These are phyloP conservation scores for Tricholauxania praeusta DNA, from an alignment of 2,888 invertebrate genomes.

Conservation along the genomic window DNA sequence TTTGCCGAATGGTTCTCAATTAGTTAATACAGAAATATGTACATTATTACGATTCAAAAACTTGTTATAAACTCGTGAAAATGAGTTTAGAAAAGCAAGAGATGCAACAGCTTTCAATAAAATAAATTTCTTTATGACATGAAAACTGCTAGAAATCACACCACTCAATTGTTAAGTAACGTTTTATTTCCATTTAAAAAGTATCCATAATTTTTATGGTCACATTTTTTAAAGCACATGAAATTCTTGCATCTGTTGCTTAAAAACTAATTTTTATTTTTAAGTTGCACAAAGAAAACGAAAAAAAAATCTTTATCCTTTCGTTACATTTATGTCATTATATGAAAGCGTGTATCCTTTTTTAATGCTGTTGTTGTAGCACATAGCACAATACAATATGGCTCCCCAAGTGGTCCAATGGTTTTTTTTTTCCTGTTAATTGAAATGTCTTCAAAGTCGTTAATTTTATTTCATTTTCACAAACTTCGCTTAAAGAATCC, in stretches of 20 bases:
- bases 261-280: neutral
- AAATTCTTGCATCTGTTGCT: constrained; percentile 13
- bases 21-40: no score
- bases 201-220: constrained; percentile 15
- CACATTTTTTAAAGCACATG: constrained; percentile 17
- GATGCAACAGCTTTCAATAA: no score
- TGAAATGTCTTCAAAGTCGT: constrained; percentile 42
- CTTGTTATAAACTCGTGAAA: no score
- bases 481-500: constrained; percentile 12
- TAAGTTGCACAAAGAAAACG: neutral
- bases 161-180: neutral
- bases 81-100: no score
- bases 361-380: neutral
- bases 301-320: constrained; percentile 8
- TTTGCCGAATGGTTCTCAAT: no score
- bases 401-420: constrained; percentile 23
- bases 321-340: constrained; percentile 15
- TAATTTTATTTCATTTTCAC: constrained; percentile 31
- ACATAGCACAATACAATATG: neutral
- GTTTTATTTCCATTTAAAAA: neutral
- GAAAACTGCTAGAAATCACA: no score
- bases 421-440: constrained; percentile 34
- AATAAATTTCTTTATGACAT: no score
- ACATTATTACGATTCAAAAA: no score
- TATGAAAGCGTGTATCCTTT: neutral